A percentile compares a stretch with the other conserved stretches of the same genome.
Conservation (phyloP, 2,113 vertebrate genomes). For the Riparia riparia region DNA sequence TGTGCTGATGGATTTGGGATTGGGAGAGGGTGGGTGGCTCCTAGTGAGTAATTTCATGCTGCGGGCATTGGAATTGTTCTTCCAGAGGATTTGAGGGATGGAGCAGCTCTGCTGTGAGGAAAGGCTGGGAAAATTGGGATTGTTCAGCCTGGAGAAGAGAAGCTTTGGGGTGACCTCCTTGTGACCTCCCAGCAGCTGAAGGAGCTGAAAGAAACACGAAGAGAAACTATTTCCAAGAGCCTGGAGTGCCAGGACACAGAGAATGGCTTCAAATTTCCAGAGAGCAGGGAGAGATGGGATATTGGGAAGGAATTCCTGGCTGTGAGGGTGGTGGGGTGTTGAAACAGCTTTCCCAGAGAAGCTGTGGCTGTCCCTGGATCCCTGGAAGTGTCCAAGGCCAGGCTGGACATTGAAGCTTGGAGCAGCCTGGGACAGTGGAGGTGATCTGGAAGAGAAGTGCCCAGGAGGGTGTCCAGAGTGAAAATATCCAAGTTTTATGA, state of each 20-base stretch:
- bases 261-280: not conserved
- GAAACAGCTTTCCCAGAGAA: fast-evolving
- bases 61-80: not conserved
- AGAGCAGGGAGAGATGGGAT: not conserved
- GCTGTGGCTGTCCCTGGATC: not conserved
- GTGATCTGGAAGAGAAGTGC: not conserved
- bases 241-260: not conserved
- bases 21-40: not conserved
- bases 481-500: not conserved
- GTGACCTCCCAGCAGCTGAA: not conserved
- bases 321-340: not conserved
- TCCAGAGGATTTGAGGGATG: not conserved
- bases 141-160: not conserved
- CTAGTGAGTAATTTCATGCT: fast-evolving
- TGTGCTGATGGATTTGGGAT: not conserved
- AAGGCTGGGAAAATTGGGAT: not conserved
- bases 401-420: not conserved
- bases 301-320: not conserved
- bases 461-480: not conserved
- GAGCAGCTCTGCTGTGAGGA: not conserved
- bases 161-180: not conserved
- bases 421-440: not conserved
- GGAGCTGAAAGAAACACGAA: not conserved
- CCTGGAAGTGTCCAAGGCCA: not conserved
- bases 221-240: not conserved